These are phyloP conservation scores for Drosophila pseudotalamancana DNA, from an alignment of 2,888 invertebrate species.

Conservation along the genomic window DNA sequence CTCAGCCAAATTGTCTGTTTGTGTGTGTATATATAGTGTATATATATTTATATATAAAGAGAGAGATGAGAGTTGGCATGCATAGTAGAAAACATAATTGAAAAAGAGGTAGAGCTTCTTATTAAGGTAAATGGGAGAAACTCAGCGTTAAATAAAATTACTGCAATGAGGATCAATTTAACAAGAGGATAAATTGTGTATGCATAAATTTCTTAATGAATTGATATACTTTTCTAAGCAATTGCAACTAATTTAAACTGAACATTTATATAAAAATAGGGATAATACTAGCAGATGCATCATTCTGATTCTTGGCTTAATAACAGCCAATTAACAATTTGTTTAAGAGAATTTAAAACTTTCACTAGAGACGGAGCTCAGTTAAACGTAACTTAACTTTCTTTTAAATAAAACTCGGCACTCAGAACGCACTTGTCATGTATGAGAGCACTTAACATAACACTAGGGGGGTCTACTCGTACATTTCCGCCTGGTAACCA, in stretches of 20 bases:
- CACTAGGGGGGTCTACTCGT: neutral
- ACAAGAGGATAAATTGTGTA: neutral
- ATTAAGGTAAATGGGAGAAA: neutral
- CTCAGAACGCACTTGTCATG: neutral
- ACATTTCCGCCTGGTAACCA: conserved; percentile 10
- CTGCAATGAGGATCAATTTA: neutral
- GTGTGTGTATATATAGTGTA: neutral
- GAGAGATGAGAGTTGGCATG: conserved; percentile 2
- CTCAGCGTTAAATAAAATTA: neutral
- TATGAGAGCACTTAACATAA: conserved; percentile 1
- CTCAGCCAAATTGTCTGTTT: conserved; percentile 22
- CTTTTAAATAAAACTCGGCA: neutral
- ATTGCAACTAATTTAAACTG: neutral
- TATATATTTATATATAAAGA: too few species aligned
- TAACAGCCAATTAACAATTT: too few species aligned
- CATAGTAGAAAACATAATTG: conserved; percentile 1
- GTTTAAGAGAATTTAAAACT: too few species aligned
- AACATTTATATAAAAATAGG: too few species aligned
- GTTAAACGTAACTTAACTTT: neutral
- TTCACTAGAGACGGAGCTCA: neutral
- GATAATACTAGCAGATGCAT: too few species aligned
- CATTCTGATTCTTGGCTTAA: too few species aligned
- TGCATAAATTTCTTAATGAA: neutral
- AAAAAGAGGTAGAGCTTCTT: neutral
- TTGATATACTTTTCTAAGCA: too few species aligned